phyloP scores from a whole-genome alignment of 2,797 vertebrate species.

The Rhynchotus rufescens region DNA sequence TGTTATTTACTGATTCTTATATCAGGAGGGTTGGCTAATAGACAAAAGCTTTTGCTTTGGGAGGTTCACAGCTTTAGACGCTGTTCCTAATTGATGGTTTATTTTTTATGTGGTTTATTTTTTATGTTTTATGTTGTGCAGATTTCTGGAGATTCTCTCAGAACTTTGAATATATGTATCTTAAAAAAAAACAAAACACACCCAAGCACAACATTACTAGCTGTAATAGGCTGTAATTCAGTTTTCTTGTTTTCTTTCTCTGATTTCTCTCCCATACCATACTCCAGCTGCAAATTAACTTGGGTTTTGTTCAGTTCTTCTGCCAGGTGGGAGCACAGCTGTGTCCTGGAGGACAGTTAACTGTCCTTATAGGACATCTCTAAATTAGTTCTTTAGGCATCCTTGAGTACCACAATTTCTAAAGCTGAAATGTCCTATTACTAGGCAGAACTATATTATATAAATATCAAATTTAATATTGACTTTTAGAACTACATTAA shows the following conservation, averaged over 20 bases:
- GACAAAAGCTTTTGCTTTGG: not conserved
- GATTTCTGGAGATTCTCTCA: not conserved
- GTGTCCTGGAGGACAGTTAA: not conserved
- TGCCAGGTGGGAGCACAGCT: not conserved
- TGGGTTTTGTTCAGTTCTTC: not conserved
- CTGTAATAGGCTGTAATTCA: not conserved
- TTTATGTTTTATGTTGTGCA: not conserved
- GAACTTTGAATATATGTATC: not conserved
- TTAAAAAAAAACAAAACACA: not conserved
- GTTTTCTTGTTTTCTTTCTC: not conserved
- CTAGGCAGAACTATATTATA: not conserved
- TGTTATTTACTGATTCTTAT: not conserved
- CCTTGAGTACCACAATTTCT: accelerated
- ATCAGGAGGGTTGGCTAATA: not conserved
- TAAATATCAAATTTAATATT: not conserved
- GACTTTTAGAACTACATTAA: not conserved
- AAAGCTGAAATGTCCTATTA: not conserved
- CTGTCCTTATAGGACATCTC: not conserved
- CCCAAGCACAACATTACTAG: no score
- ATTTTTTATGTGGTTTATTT: not conserved
- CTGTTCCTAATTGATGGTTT: not conserved
- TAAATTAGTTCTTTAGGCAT: not conserved
- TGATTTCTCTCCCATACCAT: not conserved
- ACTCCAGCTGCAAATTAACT: not conserved
- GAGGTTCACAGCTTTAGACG: not conserved